Conservation (phyloP, 2,888 invertebrate genomes). For the Drosophila subsilvestris region DNA sequence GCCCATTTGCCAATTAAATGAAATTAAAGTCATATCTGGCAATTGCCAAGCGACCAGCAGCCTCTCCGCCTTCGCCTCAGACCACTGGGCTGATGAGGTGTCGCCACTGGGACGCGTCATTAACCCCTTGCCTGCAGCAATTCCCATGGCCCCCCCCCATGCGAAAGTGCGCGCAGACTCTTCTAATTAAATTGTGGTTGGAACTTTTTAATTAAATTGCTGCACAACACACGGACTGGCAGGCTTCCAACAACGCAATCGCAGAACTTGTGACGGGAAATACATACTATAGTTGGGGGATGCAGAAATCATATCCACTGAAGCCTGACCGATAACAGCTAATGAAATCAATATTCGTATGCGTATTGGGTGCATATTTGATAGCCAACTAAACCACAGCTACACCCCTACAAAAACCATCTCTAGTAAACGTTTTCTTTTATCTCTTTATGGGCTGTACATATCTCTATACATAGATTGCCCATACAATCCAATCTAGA, state of each 20-base stretch:
- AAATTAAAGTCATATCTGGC: conserved; percentile 50
- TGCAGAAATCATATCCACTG: neutral
- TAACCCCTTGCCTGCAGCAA: conserved; percentile 32
- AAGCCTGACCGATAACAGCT: neutral
- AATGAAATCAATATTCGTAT: neutral
- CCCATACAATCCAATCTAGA: neutral
- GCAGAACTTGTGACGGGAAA: neutral
- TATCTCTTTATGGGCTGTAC: neutral
- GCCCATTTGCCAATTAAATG: conserved; percentile 50
- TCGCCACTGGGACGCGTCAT: conserved; percentile 53
- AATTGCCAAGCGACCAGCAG: conserved; percentile 15
- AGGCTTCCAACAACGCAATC: conserved; percentile 37
- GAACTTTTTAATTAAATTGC: conserved; percentile 51
- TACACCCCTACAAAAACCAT: no score
- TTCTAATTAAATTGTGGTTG: conserved; percentile 61
- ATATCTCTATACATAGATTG: neutral
- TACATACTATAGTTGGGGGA: neutral
- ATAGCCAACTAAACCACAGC: neutral
- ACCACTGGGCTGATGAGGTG: conserved; percentile 44
- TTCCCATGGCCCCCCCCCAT: conserved; percentile 1
- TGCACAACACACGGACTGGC: conserved; percentile 44
- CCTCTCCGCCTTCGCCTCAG: no score
- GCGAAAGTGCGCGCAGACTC: conserved; percentile 30
- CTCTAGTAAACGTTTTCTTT: neutral
- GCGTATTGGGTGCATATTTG: neutral